Conservation (phyloP, 2,888 invertebrate species). For the Eupithecia abbreviata region DNA sequence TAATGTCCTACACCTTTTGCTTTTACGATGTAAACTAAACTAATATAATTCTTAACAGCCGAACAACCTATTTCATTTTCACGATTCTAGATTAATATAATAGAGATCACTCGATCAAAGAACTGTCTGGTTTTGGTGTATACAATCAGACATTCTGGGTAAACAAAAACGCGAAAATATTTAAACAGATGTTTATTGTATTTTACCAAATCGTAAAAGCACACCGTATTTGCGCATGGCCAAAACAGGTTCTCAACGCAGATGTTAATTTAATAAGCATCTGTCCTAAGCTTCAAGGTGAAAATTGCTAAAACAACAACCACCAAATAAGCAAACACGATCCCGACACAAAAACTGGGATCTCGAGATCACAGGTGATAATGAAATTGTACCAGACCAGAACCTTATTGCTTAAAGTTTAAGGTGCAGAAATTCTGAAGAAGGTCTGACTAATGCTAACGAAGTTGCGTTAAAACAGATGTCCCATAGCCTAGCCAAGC, state of each 20-base stretch:
- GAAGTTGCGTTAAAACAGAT: not conserved
- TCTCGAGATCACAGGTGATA: conserved; percentile 25
- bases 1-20: conserved; percentile 18
- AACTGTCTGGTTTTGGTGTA: not conserved
- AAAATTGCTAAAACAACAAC: conserved; percentile 26
- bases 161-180: not conserved
- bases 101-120: not conserved
- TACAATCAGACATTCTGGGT: not conserved
- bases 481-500: not conserved
- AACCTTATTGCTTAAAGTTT: not conserved
- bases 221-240: not conserved
- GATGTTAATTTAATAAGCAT: conserved; percentile 31
- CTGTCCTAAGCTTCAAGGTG: conserved; percentile 37
- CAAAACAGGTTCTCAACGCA: conserved; percentile 11
- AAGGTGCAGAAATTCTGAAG: conserved; percentile 11
- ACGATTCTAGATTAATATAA: not conserved
- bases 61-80: not conserved
- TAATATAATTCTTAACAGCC: not conserved
- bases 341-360: conserved; percentile 36
- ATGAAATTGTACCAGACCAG: not conserved
- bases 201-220: not conserved
- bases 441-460: not conserved
- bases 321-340: conserved; percentile 39
- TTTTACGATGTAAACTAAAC: conserved; percentile 24
- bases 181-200: conserved; percentile 1